Conservation (phyloP, 2,797 vertebrate species). For the Manis crassicaudata region DNA sequence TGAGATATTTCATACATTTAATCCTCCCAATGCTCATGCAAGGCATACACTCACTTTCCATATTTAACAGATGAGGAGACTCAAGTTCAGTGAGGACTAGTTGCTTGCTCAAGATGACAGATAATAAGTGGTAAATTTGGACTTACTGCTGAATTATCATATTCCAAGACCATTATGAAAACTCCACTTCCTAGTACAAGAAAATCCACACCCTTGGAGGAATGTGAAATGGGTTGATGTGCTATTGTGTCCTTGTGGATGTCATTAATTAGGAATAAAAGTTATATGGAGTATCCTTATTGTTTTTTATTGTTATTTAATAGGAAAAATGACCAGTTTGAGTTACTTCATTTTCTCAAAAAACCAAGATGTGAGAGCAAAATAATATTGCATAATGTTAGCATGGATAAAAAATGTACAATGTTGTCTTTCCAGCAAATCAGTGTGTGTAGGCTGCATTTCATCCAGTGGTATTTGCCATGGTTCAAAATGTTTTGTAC, state of each 20-base stretch:
- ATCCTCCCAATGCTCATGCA: background rate
- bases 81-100: background rate
- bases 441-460: background rate
- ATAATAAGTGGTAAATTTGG: background rate
- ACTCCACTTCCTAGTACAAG: background rate
- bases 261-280: background rate
- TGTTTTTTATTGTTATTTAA: background rate
- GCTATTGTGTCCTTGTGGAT: background rate
- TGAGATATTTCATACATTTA: background rate
- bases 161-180: background rate
- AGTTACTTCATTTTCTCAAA: constrained; percentile 18
- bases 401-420: background rate
- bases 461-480: background rate
- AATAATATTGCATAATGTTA: background rate
- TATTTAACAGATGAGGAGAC: background rate
- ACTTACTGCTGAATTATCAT: background rate
- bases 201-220: background rate
- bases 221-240: constrained; percentile 7
- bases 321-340: background rate
- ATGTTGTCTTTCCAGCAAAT: background rate
- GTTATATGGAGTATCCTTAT: background rate
- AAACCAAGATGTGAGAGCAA: background rate
- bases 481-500: background rate
- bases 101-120: background rate
- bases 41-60: background rate